Conservation (phyloP, 1,140 invertebrate genomes). For the Drosophila asahinai region DNA sequence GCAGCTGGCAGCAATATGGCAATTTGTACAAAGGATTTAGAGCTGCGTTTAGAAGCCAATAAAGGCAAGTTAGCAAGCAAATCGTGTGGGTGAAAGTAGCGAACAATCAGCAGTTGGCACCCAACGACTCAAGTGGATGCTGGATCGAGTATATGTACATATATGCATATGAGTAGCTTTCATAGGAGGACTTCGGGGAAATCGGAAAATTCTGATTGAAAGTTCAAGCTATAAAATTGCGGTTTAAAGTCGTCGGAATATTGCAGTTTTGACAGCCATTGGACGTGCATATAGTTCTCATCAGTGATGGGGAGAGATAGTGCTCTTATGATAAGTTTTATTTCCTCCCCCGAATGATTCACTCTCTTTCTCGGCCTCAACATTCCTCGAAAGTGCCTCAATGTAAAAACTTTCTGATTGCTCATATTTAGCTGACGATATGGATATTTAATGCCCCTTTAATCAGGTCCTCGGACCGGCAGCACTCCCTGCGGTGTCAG, state of each 20-base stretch:
- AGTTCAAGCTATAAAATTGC: not conserved
- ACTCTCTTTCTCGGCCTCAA: not conserved
- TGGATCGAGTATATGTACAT: constrained; percentile 7
- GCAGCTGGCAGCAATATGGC: constrained; percentile 53
- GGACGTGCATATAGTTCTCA: not conserved
- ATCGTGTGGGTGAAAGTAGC: constrained; percentile 44
- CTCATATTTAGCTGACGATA: constrained; percentile 42
- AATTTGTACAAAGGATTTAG: constrained; percentile 80
- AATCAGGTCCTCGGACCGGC: constrained; percentile 31
- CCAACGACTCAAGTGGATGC: constrained; percentile 35
- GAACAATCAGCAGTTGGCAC: constrained; percentile 44
- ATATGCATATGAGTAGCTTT: not conserved
- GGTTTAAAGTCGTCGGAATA: not conserved
- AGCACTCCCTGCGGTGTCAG: constrained; percentile 29
- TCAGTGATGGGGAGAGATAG: not conserved
- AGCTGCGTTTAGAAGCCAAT: constrained; percentile 80
- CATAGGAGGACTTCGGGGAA: not conserved
- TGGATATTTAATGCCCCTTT: constrained; percentile 32
- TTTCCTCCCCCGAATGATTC: not conserved
- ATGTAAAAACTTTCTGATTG: not conserved
- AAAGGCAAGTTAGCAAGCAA: constrained; percentile 69
- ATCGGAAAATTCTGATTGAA: not conserved
- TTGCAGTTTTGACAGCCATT: not conserved
- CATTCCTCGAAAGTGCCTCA: not conserved
- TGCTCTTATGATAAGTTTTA: not conserved